These are phyloP conservation scores for Noctua janthe DNA, from an alignment of 2,888 invertebrate species.

Conservation along the genomic window DNA sequence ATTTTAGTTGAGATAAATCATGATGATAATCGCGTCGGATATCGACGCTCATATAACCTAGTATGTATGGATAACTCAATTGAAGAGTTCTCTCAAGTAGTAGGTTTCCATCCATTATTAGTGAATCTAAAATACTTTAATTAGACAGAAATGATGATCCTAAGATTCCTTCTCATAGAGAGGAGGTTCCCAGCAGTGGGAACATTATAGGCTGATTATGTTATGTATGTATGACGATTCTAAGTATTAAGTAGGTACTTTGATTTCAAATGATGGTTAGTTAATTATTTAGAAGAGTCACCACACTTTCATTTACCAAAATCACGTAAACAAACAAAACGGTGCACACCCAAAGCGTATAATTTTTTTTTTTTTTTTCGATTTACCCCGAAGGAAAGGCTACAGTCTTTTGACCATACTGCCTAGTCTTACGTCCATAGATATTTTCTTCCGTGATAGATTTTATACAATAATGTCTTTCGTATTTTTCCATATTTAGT, in stretches of 20 bases:
- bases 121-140: not conserved
- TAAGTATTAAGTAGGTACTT: not conserved
- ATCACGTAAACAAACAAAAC: not conserved
- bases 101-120: slow-evolving; percentile 36
- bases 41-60: slow-evolving; percentile 75
- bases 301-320: not conserved
- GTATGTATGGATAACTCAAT: slow-evolving; percentile 56
- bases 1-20: slow-evolving; percentile 72
- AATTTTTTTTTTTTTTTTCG: too few relatives aligned
- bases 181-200: too few relatives aligned
- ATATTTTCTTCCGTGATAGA: too few relatives aligned
- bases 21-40: slow-evolving; percentile 65
- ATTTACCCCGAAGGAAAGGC: too few relatives aligned
- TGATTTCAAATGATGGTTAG: not conserved
- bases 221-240: not conserved
- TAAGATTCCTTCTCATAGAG: not conserved
- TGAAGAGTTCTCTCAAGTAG: slow-evolving; percentile 8
- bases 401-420: too few relatives aligned
- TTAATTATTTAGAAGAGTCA: not conserved
- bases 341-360: not conserved
- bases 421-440: too few relatives aligned
- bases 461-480: too few relatives aligned
- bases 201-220: too few relatives aligned
- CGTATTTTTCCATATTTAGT: too few relatives aligned
- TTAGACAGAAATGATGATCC: not conserved